These are phyloP conservation scores for Microhierax caerulescens DNA, from an alignment of 2,797 vertebrate genomes.

Conservation along the genomic window DNA sequence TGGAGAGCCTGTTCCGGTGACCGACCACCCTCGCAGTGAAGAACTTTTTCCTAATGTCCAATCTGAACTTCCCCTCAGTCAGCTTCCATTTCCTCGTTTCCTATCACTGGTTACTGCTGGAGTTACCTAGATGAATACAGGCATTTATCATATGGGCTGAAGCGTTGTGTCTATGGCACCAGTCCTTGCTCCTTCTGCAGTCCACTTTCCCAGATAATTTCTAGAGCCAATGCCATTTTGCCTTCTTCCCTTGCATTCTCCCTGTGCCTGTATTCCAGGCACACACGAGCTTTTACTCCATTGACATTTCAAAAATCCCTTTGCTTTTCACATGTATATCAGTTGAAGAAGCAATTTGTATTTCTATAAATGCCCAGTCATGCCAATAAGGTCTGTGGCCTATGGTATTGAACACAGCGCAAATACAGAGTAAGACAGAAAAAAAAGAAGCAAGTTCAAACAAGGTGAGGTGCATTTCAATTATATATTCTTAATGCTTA, in stretches of 20 bases:
- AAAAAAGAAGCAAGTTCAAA: constrained; percentile 28
- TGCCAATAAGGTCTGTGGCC: neutral
- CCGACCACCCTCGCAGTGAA: neutral
- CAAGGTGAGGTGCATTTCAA: constrained; percentile 21
- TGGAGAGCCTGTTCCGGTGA: neutral
- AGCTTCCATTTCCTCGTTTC: neutral
- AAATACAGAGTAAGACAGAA: neutral
- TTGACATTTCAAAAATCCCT: neutral
- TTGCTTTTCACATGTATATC: neutral
- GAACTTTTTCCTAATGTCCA: neutral
- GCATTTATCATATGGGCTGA: neutral
- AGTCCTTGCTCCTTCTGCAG: neutral
- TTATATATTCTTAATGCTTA: neutral
- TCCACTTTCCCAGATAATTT: neutral
- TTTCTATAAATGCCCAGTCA: neutral
- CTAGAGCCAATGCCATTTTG: neutral
- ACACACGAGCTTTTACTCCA: neutral
- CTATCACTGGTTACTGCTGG: neutral
- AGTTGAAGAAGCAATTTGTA: neutral
- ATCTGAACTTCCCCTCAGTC: neutral
- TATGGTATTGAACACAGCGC: neutral
- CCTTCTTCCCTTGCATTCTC: neutral
- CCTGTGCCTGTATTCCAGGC: neutral
- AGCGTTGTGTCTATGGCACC: neutral
- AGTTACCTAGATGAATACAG: neutral